Evolutionary conservation across 2,888 invertebrate species (phyloP), one percentile per base, ranked within the genome.

Genomic region (Cylloceria caligata): DNA sequence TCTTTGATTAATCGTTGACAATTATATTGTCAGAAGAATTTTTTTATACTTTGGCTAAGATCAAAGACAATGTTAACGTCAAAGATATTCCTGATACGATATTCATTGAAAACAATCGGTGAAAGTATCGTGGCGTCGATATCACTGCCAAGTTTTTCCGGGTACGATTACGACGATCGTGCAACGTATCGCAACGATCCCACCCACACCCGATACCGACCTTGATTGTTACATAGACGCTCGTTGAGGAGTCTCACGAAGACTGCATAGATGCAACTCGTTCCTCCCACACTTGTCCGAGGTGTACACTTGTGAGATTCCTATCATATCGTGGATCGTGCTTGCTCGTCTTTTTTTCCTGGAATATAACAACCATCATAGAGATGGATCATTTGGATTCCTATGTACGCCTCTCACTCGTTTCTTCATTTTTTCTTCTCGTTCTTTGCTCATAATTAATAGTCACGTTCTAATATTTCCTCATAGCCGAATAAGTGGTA

Each of bases 171-270:
- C 65, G 55, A 75, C 60, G 45, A 52, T 39, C 55, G 27, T 64
- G 36, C 9, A 45, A 71, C 72, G 60, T 57, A 39, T 30, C n/a
- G 72, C 34, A 52, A 42, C 42, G 78, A 62, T 69, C 81, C 16
- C 57, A 34, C 62, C 36, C 24, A 69, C 24, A 0, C 16, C 16
- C 24, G 74, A 49, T 24, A n/a, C n/a, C n/a, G 57, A 30, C 79
- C 82, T 82, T 82, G 78, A 75, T 82, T 52, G 65, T 69, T 75
- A 75, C n/a, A 57, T 71, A 77, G 68, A 74, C 71, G 71, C 74
- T 74, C 65, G 60, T 67, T 74, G 11, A 24, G 67, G 52, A 75
- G 24, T 55, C 45, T 74, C 73, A 68, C 13, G 42, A 55, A 30
- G 36, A 42, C 52, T 27, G 52, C 65, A 42, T 34, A 39, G 42